Evolutionary conservation across 2,113 vertebrate genomes (phyloP).

Genomic region (Delphinapterus leucas): DNA sequence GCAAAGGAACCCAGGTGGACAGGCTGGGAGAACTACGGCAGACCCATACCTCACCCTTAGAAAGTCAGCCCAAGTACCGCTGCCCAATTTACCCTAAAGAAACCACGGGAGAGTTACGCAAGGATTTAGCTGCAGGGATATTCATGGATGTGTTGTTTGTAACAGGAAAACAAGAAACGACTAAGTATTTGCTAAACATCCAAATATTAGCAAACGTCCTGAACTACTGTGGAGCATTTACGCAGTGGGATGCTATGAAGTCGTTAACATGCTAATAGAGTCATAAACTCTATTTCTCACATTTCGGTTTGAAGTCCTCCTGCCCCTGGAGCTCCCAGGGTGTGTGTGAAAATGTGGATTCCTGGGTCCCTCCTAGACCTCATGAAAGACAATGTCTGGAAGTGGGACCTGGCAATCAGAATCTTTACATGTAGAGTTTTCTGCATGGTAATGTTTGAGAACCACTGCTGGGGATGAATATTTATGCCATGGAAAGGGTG

Average conservation of each 20-base stretch:
- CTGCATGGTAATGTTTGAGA: accelerated
- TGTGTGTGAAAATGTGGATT: background rate
- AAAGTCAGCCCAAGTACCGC: background rate
- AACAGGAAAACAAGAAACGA: background rate
- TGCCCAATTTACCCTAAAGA: background rate
- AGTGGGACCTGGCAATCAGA: accelerated
- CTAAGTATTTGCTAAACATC: background rate
- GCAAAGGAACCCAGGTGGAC: background rate
- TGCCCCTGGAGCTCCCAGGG: accelerated
- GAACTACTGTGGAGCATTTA: accelerated
- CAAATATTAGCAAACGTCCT: background rate
- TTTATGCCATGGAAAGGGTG: accelerated
- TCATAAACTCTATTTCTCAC: background rate
- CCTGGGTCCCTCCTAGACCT: background rate
- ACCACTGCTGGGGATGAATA: accelerated
- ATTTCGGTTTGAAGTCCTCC: background rate
- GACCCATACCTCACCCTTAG: background rate
- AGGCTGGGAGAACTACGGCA: accelerated
- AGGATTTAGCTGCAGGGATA: background rate
- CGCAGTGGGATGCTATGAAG: accelerated
- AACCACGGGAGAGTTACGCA: accelerated
- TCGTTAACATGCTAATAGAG: background rate
- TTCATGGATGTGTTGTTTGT: accelerated
- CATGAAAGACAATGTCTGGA: accelerated
- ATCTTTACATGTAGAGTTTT: accelerated